These are phyloP conservation scores for Corticium candelabrum DNA, from an alignment of 37 sponge, comb jelly and placozoan genomes.

Conservation along the genomic window DNA sequence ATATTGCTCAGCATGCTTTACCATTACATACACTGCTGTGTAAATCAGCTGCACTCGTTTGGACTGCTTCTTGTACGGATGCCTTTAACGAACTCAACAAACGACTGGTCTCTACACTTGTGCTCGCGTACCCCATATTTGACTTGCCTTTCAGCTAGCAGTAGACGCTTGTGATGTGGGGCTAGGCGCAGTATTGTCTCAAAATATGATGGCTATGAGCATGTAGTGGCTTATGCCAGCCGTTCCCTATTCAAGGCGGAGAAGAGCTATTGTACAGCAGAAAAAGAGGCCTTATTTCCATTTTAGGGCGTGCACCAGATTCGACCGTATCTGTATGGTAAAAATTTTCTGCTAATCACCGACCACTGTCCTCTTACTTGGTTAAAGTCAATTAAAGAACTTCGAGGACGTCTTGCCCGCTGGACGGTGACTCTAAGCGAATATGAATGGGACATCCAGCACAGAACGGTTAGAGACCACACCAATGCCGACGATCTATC, in stretches of 20 bases:
- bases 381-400: too few relatives aligned
- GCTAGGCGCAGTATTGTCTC: slow-evolving; percentile 31
- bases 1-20: neutral
- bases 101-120: slow-evolving; percentile 11
- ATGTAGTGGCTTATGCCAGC: slow-evolving; percentile 22
- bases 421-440: too few relatives aligned
- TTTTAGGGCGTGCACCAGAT: neutral
- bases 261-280: slow-evolving; percentile 11
- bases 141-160: slow-evolving; percentile 11
- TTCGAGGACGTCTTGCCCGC: too few relatives aligned
- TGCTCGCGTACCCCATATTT: slow-evolving; percentile 20
- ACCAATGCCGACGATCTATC: too few relatives aligned
- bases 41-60: neutral
- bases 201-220: slow-evolving; percentile 8
- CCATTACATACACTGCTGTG: neutral
- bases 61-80: slow-evolving; percentile 7
- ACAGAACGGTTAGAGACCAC: too few relatives aligned
- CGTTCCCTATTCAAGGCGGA: neutral
- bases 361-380: too few relatives aligned
- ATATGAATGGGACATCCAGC: too few relatives aligned
- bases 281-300: too few relatives aligned
- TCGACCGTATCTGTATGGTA: slow-evolving; percentile 7
- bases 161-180: slow-evolving; percentile 23
- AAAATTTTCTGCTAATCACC: neutral
- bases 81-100: slow-evolving; percentile 13